phyloP scores from a whole-genome alignment of 2,888 invertebrate species.

The Dryobota labecula region DNA sequence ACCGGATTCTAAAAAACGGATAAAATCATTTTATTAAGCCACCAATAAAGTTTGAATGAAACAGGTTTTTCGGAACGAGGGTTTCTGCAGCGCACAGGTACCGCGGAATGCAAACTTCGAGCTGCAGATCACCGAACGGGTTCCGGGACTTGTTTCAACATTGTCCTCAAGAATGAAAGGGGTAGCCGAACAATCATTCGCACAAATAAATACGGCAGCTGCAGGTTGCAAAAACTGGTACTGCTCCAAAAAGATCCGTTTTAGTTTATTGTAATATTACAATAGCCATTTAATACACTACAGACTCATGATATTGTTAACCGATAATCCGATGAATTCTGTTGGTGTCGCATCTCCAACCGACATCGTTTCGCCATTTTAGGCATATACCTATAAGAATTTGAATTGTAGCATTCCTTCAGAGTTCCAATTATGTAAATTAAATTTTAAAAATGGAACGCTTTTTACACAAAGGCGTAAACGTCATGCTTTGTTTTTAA shows the following conservation, averaged over 20 bases:
- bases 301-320: constrained; percentile 38
- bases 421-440: constrained; percentile 66
- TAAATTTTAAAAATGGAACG: constrained; percentile 64
- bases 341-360: constrained; percentile 29
- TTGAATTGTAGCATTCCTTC: constrained; percentile 41
- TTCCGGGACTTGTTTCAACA: constrained; percentile 71
- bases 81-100: constrained; percentile 81
- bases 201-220: constrained; percentile 68
- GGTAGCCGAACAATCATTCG: constrained; percentile 64
- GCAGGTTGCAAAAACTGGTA: constrained; percentile 70
- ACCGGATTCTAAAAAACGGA: constrained; percentile 62
- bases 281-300: constrained; percentile 52
- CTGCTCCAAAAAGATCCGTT: constrained; percentile 36
- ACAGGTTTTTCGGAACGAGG: constrained; percentile 73
- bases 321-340: constrained; percentile 32
- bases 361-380: constrained; percentile 20
- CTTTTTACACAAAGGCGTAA: constrained; percentile 54
- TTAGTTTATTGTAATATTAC: constrained; percentile 52
- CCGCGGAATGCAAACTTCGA: constrained; percentile 82
- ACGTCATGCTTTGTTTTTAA: constrained; percentile 66
- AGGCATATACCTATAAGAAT: constrained; percentile 15
- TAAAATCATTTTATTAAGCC: constrained; percentile 55
- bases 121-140: constrained; percentile 80
- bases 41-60: constrained; percentile 63
- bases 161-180: constrained; percentile 63